phyloP scores from a whole-genome alignment of 1,140 invertebrate species.

The Thaumetopoea pityocampa region DNA sequence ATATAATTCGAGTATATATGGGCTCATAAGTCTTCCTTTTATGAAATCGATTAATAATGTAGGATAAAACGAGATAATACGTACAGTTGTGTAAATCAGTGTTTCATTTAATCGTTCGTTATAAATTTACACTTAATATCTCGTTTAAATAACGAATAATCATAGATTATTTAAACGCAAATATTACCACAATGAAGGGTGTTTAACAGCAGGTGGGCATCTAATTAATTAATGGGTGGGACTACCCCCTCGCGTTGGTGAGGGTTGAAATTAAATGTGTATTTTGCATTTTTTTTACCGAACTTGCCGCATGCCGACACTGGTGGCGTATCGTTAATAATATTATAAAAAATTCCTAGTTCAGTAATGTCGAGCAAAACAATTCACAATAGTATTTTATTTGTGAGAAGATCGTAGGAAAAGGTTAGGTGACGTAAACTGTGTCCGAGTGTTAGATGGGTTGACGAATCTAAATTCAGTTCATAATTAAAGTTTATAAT shows the following conservation, averaged over 20 bases:
- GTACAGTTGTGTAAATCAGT: too few species aligned
- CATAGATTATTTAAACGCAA: constrained; percentile 25
- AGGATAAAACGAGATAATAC: too few species aligned
- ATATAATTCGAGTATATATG: too few species aligned
- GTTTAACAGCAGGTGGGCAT: constrained; percentile 49
- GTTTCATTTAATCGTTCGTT: too few species aligned
- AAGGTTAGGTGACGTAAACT: too few species aligned
- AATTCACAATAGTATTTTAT: constrained; percentile 5
- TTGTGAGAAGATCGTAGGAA: too few species aligned
- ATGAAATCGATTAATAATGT: too few species aligned
- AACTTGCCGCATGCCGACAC: constrained; percentile 29
- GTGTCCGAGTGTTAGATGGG: too few species aligned
- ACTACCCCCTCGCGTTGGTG: constrained; percentile 29
- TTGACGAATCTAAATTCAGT: too few species aligned
- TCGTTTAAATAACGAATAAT: constrained; percentile 16
- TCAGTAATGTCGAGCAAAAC: constrained; percentile 22
- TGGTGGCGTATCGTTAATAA: constrained; percentile 38
- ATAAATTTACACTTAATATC: too few species aligned
- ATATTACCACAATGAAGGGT: constrained; percentile 29
- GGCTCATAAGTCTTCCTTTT: too few species aligned
- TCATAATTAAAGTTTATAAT: too few species aligned
- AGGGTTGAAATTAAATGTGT: constrained; percentile 58
- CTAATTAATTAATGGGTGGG: constrained; percentile 61
- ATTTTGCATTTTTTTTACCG: constrained; percentile 63
- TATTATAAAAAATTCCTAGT: constrained; percentile 23